Conservation (phyloP, 2,113 vertebrate genomes). For the Apaloderma vittatum region DNA sequence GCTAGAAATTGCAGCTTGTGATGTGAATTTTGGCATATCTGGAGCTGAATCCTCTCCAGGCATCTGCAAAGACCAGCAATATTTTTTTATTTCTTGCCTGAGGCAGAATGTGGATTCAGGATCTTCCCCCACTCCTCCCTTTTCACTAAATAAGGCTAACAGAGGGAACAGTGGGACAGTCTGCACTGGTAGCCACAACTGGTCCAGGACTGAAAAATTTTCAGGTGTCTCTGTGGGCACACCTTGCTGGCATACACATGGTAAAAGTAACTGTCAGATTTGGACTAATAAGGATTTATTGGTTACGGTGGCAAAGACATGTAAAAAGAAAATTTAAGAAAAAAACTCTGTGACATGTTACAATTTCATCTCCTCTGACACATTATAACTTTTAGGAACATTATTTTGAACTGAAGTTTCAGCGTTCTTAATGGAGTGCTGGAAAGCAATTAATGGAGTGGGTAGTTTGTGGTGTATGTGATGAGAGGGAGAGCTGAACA, state of each 20-base stretch:
- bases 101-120: not conserved
- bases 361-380: not conserved
- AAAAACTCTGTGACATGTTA: not conserved
- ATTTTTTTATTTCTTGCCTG: not conserved
- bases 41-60: not conserved
- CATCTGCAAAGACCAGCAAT: not conserved
- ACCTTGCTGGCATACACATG: not conserved
- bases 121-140: not conserved
- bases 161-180: fast-evolving
- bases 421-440: not conserved
- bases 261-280: not conserved
- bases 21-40: not conserved
- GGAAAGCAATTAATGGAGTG: not conserved
- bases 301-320: not conserved
- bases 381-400: not conserved
- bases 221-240: not conserved
- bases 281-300: not conserved
- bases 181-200: not conserved
- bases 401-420: not conserved
- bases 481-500: not conserved
- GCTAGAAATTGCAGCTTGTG: not conserved
- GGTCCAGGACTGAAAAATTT: not conserved
- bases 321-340: not conserved
- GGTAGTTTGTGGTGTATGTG: not conserved
- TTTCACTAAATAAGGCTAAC: fast-evolving